Evolutionary conservation across 2,888 invertebrate genomes (phyloP).

Genomic region (Cataglyphis rosenhaueri): DNA sequence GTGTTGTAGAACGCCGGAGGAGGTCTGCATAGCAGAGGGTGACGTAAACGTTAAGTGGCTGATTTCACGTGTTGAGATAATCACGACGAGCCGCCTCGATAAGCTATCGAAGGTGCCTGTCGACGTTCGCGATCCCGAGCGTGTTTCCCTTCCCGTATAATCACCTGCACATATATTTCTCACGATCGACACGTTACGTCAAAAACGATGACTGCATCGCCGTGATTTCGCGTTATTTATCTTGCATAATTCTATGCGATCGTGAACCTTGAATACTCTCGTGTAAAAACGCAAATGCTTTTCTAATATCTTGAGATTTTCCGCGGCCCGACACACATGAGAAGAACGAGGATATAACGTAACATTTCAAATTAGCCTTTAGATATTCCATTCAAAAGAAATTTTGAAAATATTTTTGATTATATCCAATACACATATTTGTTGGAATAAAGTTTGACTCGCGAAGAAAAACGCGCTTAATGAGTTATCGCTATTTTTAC

Average conservation of each 20-base stretch:
- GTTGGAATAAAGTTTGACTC: constrained; percentile 14
- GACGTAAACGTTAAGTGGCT: constrained; percentile 64
- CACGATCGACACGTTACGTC: constrained; percentile 63
- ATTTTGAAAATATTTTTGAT: background rate
- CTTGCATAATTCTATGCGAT: constrained; percentile 3
- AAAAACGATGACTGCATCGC: constrained; percentile 3
- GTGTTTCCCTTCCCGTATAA: constrained; percentile 60
- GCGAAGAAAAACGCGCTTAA: background rate
- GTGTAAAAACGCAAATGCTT: constrained; percentile 45
- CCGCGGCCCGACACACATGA: constrained; percentile 21
- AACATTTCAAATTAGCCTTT: constrained; percentile 31
- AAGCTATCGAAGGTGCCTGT: constrained; percentile 61
- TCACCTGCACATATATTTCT: constrained; percentile 60
- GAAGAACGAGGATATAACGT: constrained; percentile 61
- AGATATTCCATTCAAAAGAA: background rate
- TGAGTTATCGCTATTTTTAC: constrained; percentile 9
- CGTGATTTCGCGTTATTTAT: constrained; percentile 21
- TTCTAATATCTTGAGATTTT: constrained; percentile 26
- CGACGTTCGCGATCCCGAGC: constrained; percentile 66
- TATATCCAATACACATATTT: background rate
- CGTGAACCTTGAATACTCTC: constrained; percentile 7
- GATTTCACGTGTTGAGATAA: constrained; percentile 70
- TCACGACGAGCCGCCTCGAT: constrained; percentile 62
- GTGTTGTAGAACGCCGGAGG: constrained; percentile 52
- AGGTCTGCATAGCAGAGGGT: constrained; percentile 57